Evolutionary conservation across 2,888 invertebrate genomes (phyloP), one percentile per base, ranked within the genome.

Genomic region (Endomychus coccineus): DNA sequence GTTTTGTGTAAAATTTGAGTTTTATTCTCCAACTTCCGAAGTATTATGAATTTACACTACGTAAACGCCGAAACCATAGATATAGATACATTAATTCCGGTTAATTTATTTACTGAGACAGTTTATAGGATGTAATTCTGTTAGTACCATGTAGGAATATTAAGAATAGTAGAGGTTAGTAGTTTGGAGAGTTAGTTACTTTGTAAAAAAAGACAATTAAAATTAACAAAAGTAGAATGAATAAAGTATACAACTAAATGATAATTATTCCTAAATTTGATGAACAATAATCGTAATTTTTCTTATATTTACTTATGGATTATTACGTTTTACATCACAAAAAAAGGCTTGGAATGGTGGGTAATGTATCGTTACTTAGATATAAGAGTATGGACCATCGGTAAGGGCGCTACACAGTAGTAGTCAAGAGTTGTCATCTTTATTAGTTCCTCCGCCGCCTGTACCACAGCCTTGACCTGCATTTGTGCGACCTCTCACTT

Each of bases 351-450:
- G 58, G 59, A 59, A 61, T 59, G 59, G 54, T 59, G 58, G 56
- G 51, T 54, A 56, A 40, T 31, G 16, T 27, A 29, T 27, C 28
- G 5, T 29, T 24, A 3, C 51, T 75, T 80, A 87, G 63, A 88
- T 87, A 74, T 87, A 87, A 69, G 87, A 86, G 78, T 92, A 92
- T 74, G 91, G 91, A 75, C 92, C 92, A 75, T 92, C 92, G 64
- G 91, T 92, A 77, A 92, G 89, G 83, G 91, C 91, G 87, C 92
- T 92, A 89, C 92, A 92, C 78, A 91, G 84, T 83, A 92, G 82
- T 80, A 92, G 90, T 91, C 91, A 92, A 83, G 91, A 91, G 72
- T 89, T 89, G 73, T 91, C 90, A 71, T 91, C 90, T 68, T 90
- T 90, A 68, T 80, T 80, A 51, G 80, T 73, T 52, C 79, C 77